Percentiles rank a stretch among this genome's conserved stretches.
Evolutionary conservation across 2,888 invertebrate species (phyloP).

Genomic region (Cephus spinipes): DNA sequence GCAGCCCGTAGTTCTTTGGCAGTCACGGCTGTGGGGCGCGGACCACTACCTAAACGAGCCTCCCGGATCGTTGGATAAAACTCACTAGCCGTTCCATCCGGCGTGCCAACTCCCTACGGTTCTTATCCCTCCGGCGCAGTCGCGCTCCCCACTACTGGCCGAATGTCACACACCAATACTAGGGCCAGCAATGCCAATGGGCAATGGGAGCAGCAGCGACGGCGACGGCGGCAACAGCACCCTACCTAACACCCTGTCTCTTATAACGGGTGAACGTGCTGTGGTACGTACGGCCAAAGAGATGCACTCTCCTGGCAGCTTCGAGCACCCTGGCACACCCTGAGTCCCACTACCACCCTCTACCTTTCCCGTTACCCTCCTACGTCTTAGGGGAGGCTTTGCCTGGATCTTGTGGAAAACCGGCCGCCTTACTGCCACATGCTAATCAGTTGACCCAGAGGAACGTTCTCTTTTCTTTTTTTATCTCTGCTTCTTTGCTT

Average conservation of each 20-base stretch:
- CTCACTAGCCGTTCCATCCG: slow-evolving; percentile 43
- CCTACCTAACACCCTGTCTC: not conserved
- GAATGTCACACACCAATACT: not conserved
- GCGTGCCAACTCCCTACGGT: slow-evolving; percentile 22
- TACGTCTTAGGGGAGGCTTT: not conserved
- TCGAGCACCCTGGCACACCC: slow-evolving; percentile 13
- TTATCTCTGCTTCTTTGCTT: too few species aligned
- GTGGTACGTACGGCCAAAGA: not conserved
- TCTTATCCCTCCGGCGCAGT: not conserved
- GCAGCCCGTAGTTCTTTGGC: slow-evolving; percentile 28
- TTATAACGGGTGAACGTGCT: not conserved
- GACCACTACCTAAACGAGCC: slow-evolving; percentile 64
- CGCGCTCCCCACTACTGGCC: slow-evolving; percentile 7
- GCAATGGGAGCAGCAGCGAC: slow-evolving; percentile 1
- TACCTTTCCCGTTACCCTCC: not conserved
- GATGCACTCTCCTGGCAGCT: not conserved
- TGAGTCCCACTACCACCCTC: not conserved
- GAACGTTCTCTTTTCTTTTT: too few species aligned
- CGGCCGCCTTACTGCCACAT: too few species aligned
- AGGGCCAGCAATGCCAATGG: not conserved
- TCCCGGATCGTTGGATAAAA: slow-evolving; percentile 65
- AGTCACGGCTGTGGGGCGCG: slow-evolving; percentile 63
- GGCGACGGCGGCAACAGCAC: not conserved
- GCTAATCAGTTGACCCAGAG: too few species aligned
- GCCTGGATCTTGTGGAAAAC: too few species aligned